Base-by-base conservation (phyloP, 1,140 invertebrate genomes). In the Zaprionus lachaisei region DNA sequence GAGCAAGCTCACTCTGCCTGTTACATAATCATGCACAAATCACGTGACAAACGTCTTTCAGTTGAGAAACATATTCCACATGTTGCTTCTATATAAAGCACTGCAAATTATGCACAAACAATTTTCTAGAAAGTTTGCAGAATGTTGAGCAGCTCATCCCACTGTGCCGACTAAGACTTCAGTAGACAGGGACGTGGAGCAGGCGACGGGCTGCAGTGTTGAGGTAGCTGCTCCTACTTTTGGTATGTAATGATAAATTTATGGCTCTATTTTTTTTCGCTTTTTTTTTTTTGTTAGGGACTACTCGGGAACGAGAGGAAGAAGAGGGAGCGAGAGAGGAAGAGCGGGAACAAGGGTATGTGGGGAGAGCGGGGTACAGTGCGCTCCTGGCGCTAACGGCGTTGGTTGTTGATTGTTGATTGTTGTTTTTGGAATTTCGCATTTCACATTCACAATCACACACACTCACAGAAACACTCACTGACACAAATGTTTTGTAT, bases 191-290 rank as follows among this genome's bases (percentile, higher is more conserved):
- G 47, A 51, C 11, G n/a, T n/a, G 11, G 47, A 17, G 47, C 47
- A 49, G 58, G 38, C 22, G 41, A 61, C 38, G 66, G 26, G 24
- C 26, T 83, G 80, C 80, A 72, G 58, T 83, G 80, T 76, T 83
- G 77, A 80, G 81, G 81, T 83, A 83, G 67, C 66, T 72, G 80
- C 80, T 67, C 56, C 26, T 57, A n/a, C 49, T 56, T 58, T 47
- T 73, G 72, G 51, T 44, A 77, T 64, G 80, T 78, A 89, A 89
- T 83, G 81, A 74, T 83, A 69, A 78, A 83, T 89, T 83, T 83
- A 89, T 89, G 84, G 73, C 72, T 80, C 69, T 73, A 31, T 47
- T 49, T 66, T 66, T 72, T 51, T 72, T 47, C 6, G 41, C 5
- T 51, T 54, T 66, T 51, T 65, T 38, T 49, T 68, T 20, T 49